Conservation (phyloP, 2,888 invertebrate genomes). For the Nymphalis c-album region DNA sequence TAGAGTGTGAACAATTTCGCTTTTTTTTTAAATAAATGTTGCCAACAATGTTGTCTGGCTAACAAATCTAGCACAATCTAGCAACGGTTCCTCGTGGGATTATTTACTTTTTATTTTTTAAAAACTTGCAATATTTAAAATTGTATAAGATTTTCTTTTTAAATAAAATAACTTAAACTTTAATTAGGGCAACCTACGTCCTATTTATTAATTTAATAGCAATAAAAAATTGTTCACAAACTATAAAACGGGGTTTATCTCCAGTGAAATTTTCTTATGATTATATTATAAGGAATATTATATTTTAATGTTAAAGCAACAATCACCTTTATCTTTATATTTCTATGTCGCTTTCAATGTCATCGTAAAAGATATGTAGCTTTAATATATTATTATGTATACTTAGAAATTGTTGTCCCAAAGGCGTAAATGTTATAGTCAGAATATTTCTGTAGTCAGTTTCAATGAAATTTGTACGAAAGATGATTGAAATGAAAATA, state of each 20-base stretch:
- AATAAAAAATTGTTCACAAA: slow-evolving; percentile 46
- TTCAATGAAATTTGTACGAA: slow-evolving; percentile 2
- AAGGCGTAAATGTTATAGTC: slow-evolving; percentile 17
- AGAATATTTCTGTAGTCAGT: slow-evolving; percentile 4
- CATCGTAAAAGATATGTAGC: slow-evolving; percentile 48
- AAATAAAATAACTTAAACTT: no score
- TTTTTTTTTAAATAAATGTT: slow-evolving; percentile 3
- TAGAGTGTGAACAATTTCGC: slow-evolving; percentile 44
- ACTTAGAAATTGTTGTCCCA: slow-evolving; percentile 35
- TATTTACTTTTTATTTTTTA: no score
- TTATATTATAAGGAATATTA: slow-evolving; percentile 71
- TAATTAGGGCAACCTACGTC: no score
- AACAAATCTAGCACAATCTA: no score
- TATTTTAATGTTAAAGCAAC: slow-evolving; percentile 72
- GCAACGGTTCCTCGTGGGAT: no score
- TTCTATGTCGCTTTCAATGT: slow-evolving; percentile 78
- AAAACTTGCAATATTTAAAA: no score
- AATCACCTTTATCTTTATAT: slow-evolving; percentile 53
- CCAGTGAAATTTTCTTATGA: slow-evolving; percentile 76
- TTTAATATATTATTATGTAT: slow-evolving; percentile 40
- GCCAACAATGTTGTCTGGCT: background rate
- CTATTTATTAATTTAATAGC: background rate
- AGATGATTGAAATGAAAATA: background rate
- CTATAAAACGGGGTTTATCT: slow-evolving; percentile 45
- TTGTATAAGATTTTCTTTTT: no score